Base-by-base conservation (phyloP, 1,140 invertebrate genomes). In the Periplaneta americana region DNA sequence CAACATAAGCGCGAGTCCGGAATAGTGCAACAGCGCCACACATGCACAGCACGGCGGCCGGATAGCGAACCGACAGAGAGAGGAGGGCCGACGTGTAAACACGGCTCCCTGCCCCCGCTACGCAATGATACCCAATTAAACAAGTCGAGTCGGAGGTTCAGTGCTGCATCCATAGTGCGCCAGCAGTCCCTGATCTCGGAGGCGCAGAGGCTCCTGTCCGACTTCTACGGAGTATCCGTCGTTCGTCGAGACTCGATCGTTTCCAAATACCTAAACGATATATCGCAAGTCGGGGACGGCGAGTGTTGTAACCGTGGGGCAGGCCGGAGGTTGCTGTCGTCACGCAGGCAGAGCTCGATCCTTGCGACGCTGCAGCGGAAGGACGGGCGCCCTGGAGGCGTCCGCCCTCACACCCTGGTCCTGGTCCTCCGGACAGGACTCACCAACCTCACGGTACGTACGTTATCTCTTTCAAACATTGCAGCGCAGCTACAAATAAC, bases 1-100 rank as follows among this genome's bases (percentile, higher is more conserved):
- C 48, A 66, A 66, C 22, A 28, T 66, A 9, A n/a, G 0, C 78
- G 82, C 0, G 86, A 88, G 8, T 86, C 88, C 2, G 88, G 87
- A 79, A 87, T 28, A 66, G 6, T 18, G n/a, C 48, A 66, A 66
- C 48, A 66, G 48, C 48, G 48, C 48, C 48, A 66, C 22, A 66
- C 13, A 66, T 66, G 22, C 28, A 28, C 48, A 66, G 28, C 22
- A 66, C 22, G 28, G 48, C 48, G 48, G 48, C n/a, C 22, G 48
- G 28, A 66, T 66, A 66, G 8, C 28, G 48, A 66, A 66, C 48
- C 28, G 11, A n/a, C 5, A 66, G n/a, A 66, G 6, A 66, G 6
- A 28, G 48, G 22, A n/a, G 28, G 6, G 28, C 22, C 48, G 1
- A 28, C 13, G 10, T 5, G 48, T 28, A 66, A 66, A 66, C 28